Percentiles rank a stretch among this genome's conserved stretches.
These are phyloP conservation scores for Drosophila pallidifrons DNA, from an alignment of 1,140 invertebrate species.

Conservation along the genomic window DNA sequence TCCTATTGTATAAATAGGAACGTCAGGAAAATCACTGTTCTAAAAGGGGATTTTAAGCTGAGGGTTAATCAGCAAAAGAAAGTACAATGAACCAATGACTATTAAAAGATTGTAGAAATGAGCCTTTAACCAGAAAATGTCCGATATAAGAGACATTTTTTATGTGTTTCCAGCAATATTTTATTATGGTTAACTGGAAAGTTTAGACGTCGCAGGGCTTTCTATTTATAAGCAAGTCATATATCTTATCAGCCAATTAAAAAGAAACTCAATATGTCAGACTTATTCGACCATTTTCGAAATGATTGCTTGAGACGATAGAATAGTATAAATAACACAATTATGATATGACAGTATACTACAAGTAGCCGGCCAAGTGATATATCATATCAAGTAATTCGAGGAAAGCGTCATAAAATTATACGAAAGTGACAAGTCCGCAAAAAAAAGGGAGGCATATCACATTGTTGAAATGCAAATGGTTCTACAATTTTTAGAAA, in stretches of 20 bases:
- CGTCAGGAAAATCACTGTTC: conserved; percentile 1
- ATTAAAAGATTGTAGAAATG: conserved; percentile 12
- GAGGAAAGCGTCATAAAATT: neutral
- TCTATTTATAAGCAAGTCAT: neutral
- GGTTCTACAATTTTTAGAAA: neutral
- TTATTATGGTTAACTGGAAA: neutral
- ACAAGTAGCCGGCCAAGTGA: neutral
- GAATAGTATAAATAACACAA: neutral
- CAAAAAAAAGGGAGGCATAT: too few relatives aligned
- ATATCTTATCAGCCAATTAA: conserved; percentile 6
- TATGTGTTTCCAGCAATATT: neutral
- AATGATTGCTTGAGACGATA: neutral
- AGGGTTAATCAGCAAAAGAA: neutral
- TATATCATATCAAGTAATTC: conserved; percentile 7
- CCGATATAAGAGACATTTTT: neutral
- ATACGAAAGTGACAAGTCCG: neutral
- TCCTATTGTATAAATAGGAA: conserved; percentile 13
- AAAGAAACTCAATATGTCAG: conserved; percentile 16
- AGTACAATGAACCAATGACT: conserved; percentile 32
- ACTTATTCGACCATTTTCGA: neutral
- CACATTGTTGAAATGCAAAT: too few relatives aligned
- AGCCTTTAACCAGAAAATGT: neutral
- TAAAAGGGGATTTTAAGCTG: neutral
- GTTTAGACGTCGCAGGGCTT: neutral
- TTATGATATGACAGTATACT: conserved; percentile 1